Conservation (phyloP, 2,888 invertebrate species). For the Elysia crispata region DNA sequence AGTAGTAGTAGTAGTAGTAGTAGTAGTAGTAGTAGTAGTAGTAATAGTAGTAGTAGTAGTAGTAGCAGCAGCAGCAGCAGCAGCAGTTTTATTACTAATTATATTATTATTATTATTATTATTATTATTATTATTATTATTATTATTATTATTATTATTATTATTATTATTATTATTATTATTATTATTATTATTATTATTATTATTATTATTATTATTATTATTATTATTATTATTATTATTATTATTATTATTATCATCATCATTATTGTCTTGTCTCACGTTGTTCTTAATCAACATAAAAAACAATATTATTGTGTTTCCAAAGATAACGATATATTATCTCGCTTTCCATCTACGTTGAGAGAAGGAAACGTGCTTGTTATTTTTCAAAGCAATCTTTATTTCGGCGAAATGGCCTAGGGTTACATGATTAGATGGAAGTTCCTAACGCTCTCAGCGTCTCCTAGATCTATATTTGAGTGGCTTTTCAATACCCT, state of each 20-base stretch:
- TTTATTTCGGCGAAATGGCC: too few relatives aligned
- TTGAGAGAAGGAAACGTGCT: too few relatives aligned
- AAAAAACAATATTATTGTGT: too few relatives aligned
- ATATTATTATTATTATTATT: neutral
- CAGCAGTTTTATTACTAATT: too few relatives aligned
- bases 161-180: neutral
- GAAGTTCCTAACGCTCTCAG: too few relatives aligned
- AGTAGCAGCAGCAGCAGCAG: neutral
- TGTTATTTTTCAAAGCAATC: too few relatives aligned
- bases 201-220: slow-evolving; percentile 22
- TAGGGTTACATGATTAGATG: too few relatives aligned
- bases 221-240: slow-evolving; percentile 26
- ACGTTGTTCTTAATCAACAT: too few relatives aligned
- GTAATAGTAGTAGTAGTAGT: slow-evolving; percentile 12
- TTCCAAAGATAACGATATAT: too few relatives aligned
- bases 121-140: neutral
- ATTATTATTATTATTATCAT: slow-evolving; percentile 30
- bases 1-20: neutral
- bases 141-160: neutral
- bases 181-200: neutral
- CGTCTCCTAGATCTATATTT: too few relatives aligned
- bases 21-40: neutral
- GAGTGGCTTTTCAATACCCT: too few relatives aligned
- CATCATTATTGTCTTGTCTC: slow-evolving; percentile 23
- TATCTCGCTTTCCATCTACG: too few relatives aligned